Evolutionary conservation across 2,113 vertebrate genomes (phyloP), one percentile per base, ranked within the genome.

Genomic region (Brachyhypopomus occidentalis): DNA sequence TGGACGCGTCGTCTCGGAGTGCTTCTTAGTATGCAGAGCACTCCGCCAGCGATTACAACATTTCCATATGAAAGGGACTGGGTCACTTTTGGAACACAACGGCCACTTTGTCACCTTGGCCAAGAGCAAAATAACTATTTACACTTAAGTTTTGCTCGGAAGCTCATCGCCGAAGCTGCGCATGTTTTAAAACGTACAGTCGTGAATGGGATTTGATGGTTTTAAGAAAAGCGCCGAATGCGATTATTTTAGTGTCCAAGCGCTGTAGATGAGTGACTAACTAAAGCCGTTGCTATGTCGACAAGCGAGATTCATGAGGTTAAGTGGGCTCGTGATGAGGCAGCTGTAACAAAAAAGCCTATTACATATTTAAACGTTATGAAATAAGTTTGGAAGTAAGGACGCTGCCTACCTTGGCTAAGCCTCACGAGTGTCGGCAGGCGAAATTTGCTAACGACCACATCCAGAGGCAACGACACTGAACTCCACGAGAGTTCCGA

Each of bases 371-470:
- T 52, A 52, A 14, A 2, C 45, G 45, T 52, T 52, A 52, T 1
- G 12, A 52, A 52, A 52, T 52, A 52, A 52, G 8, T 52, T 14
- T 14, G 41, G 55, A 16, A 6, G 2, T 55, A 1, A 22, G 5
- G 73, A 19, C 5, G 25, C 20, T 64, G 70, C 83, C 86, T 96
- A 97, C 96, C 96, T 93, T 93, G 94, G 66, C 94, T 94, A 62
- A 96, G 94, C 52, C 94, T 94, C 81, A 96, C 95, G 87, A 97
- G 93, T 11, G 96, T 94, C 77, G 96, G 96, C 91, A 97, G 90
- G 75, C 95, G 95, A 91, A 95, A 95, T 92, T 96, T 96, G 90
- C 96, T 95, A 90, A 98, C 96, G 92, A 98, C 95, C 76, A 95
- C 92, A 86, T 98, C 96, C 77, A 98, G 87, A 69, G 96, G 96